Base-by-base conservation (phyloP, 1,140 invertebrate species). In the Harpegnathos saltator region DNA sequence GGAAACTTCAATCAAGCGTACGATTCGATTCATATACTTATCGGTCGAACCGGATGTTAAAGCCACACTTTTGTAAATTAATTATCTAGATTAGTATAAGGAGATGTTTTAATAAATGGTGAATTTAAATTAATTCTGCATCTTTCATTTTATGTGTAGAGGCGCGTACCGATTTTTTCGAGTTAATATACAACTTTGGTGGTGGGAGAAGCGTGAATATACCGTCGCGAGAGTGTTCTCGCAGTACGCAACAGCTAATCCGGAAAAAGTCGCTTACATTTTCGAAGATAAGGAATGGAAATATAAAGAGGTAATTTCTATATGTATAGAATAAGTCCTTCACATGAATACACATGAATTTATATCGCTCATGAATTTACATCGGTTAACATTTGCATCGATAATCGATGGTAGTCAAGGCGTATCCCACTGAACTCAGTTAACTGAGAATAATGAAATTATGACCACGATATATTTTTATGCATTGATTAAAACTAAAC, bases 281-380 rank as follows among this genome's bases (percentile, higher is more conserved):
- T 97, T 96, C 92, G 96, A 97, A 85, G 96, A 97, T 66, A 93
- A 96, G 81, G 92, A 94, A 12, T 96, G 97, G 95, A 98, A 96
- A 0, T 98, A 96, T 90, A 90, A 95, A 82, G 92, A 97, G 93
- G 97, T 96, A 92, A 89, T 72, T 19, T 73, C 17, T 48, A 69
- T 9, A 4, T 7, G 14, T 19, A n/a, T n/a, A n/a, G n/a, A n/a
- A n/a, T n/a, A 58, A 5, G 17, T 24, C 22, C 1, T 58, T 58
- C 59, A 22, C 38, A n/a, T n/a, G n/a, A n/a, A n/a, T n/a, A n/a
- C n/a, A n/a, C n/a, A n/a, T n/a, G n/a, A n/a, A n/a, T n/a, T n/a
- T n/a, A n/a, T n/a, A n/a, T n/a, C n/a, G n/a, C n/a, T n/a, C n/a
- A n/a, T n/a, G n/a, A n/a, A n/a, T n/a, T n/a, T n/a, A n/a, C n/a